These are phyloP conservation scores for Cyclophora punctaria DNA, from an alignment of 2,888 invertebrate species.

Conservation along the genomic window DNA sequence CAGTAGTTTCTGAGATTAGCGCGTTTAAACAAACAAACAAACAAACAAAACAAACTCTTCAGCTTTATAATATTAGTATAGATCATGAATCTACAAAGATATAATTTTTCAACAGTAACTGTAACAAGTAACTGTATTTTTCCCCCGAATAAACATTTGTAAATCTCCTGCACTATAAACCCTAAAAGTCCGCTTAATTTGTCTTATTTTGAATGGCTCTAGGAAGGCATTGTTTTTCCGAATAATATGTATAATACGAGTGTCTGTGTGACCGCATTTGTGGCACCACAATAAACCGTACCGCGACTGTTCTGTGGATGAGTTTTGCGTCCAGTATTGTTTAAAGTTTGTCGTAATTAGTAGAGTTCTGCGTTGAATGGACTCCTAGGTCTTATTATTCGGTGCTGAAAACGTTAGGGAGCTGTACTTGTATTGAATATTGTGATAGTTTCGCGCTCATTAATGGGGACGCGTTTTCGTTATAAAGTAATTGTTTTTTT, in stretches of 20 bases:
- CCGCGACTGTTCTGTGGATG: conserved; percentile 65
- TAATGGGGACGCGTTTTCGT: conserved; percentile 3
- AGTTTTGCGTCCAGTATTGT: conserved; percentile 73
- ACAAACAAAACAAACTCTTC: too few species aligned
- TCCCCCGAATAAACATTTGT: too few species aligned
- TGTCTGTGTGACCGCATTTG: conserved; percentile 69
- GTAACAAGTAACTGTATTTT: too few species aligned
- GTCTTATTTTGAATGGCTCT: conserved; percentile 62
- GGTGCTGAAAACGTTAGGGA: conserved; percentile 31
- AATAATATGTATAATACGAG: conserved; percentile 69
- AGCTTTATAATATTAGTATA: too few species aligned
- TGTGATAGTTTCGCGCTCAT: conserved; percentile 18
- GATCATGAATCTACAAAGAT: too few species aligned
- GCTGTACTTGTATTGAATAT: conserved; percentile 14
- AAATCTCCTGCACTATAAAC: too few species aligned
- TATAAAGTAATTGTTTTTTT: too few species aligned
- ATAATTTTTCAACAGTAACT: too few species aligned
- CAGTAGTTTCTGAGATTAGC: too few species aligned
- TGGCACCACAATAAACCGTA: conserved; percentile 61
- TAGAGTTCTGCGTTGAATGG: conserved; percentile 66
- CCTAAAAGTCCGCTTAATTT: conserved; percentile 51
- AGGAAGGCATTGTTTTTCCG: conserved; percentile 67
- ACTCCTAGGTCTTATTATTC: conserved; percentile 62
- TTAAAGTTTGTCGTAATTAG: conserved; percentile 74
- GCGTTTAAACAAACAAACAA: too few species aligned